Conservation (phyloP, 2,888 invertebrate genomes). For the Trichogramma dendrolimi region DNA sequence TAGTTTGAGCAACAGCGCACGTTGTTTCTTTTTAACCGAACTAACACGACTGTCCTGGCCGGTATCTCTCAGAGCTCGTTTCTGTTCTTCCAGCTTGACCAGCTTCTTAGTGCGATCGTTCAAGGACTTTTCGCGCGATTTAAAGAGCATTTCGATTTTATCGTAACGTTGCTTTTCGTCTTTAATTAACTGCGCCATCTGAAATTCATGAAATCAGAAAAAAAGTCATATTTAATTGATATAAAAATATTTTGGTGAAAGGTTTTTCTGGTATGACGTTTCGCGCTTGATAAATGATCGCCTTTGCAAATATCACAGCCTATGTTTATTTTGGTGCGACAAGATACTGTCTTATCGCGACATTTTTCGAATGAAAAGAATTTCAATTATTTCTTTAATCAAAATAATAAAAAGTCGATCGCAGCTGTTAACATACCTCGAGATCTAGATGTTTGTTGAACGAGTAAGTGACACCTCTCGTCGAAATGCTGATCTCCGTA, state of each 20-base stretch:
- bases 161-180: slow-evolving; percentile 66
- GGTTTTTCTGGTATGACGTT: background rate
- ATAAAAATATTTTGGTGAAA: slow-evolving; percentile 8
- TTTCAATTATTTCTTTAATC: background rate
- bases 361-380: background rate
- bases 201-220: slow-evolving; percentile 5
- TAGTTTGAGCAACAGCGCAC: slow-evolving; percentile 62
- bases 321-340: too few relatives aligned
- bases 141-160: slow-evolving; percentile 63
- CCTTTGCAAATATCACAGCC: too few relatives aligned
- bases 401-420: background rate
- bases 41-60: slow-evolving; percentile 49
- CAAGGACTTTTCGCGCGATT: slow-evolving; percentile 64
- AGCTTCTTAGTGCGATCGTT: slow-evolving; percentile 62
- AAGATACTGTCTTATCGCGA: too few relatives aligned
- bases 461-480: slow-evolving; percentile 48
- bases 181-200: slow-evolving; percentile 63
- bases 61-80: slow-evolving; percentile 51
- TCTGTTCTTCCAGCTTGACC: slow-evolving; percentile 61
- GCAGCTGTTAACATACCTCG: slow-evolving; percentile 35
- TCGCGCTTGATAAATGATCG: too few relatives aligned
- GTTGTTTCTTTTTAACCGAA: slow-evolving; percentile 64
- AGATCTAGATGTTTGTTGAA: slow-evolving; percentile 49
- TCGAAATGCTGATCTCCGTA: slow-evolving; percentile 50
- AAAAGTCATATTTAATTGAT: slow-evolving; percentile 14